Base-by-base conservation (phyloP, 2,797 vertebrate species). In the Enteromius thamalakanensis region DNA sequence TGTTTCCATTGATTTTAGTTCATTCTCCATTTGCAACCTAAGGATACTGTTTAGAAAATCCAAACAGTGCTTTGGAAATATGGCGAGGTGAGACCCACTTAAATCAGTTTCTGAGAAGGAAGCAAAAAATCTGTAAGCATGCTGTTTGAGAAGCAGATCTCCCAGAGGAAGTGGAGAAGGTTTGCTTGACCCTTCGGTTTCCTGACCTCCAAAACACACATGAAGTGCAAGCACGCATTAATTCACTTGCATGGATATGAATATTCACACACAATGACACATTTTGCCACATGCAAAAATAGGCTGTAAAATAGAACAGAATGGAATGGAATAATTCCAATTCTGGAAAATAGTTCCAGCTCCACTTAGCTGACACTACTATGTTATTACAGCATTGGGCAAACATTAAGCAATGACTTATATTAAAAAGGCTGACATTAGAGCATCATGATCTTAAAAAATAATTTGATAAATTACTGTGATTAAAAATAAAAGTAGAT, bases 1-100 rank as follows among this genome's bases (percentile, higher is more conserved):
- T 79, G 80, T 79, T 79, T 79, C 55, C 69, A 82, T 82, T 86
- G 84, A 86, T 86, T 82, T 87, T 64, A 79, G 79, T 84, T 87
- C 49, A 79, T 84, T 87, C 62, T 79, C 64, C 83, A 85, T 87
- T 87, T 87, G 86, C 60, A 75, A 67, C 60, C 10, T 60, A 60
- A 82, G 79, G 79, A 74, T 81, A 76, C 74, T 82, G 62, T 75
- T 81, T 77, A 84, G 77, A 58, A 84, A 55, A 49, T 80, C 49
- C 78, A 80, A 76, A 84, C 79, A 69, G 29, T 42, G 12, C 29
- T 69, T 64, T 45, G 69, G 69, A 76, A 72, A 55, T 64, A 60
- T 55, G 14, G 79, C 4, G 69, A 82, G 69, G 51, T 40, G 37
- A 86, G 68, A 51, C 10, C 76, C n/a, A 51, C 47, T 78, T 78